A percentile compares a stretch with the other conserved stretches of the same genome.
Evolutionary conservation across 2,888 invertebrate species (phyloP).

Genomic region (Dolichomitus sp.): DNA sequence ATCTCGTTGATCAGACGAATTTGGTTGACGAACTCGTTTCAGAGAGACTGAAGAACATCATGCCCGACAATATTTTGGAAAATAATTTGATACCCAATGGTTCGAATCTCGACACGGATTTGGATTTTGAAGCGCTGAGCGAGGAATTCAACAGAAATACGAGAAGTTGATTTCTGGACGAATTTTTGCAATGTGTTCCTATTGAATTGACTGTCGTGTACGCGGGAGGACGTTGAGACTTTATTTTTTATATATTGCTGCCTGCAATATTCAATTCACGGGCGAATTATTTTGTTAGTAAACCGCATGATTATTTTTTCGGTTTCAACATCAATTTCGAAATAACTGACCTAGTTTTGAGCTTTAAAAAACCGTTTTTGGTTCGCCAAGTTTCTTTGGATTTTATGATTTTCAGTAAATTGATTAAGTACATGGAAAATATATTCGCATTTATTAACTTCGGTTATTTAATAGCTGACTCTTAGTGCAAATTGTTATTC

Average conservation of each 20-base stretch:
- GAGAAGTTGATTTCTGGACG: constrained; percentile 79
- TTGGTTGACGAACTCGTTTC: constrained; percentile 83
- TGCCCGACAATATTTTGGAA: constrained; percentile 82
- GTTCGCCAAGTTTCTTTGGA: not conserved
- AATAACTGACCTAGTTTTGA: not conserved
- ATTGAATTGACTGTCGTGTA: constrained; percentile 21
- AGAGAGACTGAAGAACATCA: constrained; percentile 82
- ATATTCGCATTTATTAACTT: not conserved
- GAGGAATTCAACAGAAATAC: constrained; percentile 84
- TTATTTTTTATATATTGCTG: too few species aligned
- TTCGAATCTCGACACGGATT: constrained; percentile 80
- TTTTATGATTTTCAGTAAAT: not conserved
- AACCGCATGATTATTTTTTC: not conserved
- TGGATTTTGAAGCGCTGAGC: constrained; percentile 83
- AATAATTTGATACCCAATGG: constrained; percentile 79
- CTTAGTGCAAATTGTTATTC: not conserved
- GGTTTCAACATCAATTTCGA: not conserved
- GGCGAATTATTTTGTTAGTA: not conserved
- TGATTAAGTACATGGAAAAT: not conserved
- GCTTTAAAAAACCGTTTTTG: not conserved
- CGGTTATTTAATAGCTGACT: not conserved
- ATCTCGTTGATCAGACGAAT: constrained; percentile 81
- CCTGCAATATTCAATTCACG: not conserved
- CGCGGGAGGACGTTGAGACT: constrained; percentile 6
- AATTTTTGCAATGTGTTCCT: constrained; percentile 30